Base-by-base conservation (phyloP, 1,140 invertebrate genomes). In the Drosophila ohnishii region DNA sequence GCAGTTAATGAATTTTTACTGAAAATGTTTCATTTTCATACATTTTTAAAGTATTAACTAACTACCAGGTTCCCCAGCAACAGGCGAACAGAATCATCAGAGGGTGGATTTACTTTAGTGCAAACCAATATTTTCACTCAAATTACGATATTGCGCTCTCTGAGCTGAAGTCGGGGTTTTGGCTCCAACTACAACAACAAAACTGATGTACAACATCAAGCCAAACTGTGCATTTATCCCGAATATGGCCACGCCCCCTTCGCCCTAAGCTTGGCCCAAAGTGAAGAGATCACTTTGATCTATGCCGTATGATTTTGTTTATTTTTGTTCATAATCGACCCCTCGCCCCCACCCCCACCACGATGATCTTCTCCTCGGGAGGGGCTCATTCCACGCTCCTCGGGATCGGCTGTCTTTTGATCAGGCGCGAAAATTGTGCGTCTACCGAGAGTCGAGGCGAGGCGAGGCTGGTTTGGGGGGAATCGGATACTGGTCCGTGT, bases 291-390 rank as follows among this genome's bases (percentile, higher is more conserved):
- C 74, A 66, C 82, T 86, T 88, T 88, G 84, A 88, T 88, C 84
- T 88, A 47, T 37, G 66, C 84, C 85, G 84, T 80, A 39, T 61
- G 73, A 88, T 88, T 89, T 89, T 88, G 84, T 88, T 88, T 88
- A 88, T 88, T 88, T 88, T 88, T 88, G 66, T 88, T 84, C 81
- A 88, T 88, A 88, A 88, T 88, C 85, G 74, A 79, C 60, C 75
- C 75, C 34, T 28, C 71, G 32, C 42, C 64, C 22, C 53, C 55
- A 40, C 42, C 64, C 22, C 53, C 55, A 40, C 35, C 59, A 57
- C 5, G 75, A 62, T 71, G 66, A 70, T 80, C 57, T 65, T 44
- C 34, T 44, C n/a, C 14, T 25, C 19, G 34, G 22, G 22, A 22
- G 45, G 13, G 28, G 35, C 19, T 37, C 9, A 9, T 0, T n/a